These are phyloP conservation scores for Sitta europaea DNA, from an alignment of 2,113 vertebrate genomes.

Conservation along the genomic window DNA sequence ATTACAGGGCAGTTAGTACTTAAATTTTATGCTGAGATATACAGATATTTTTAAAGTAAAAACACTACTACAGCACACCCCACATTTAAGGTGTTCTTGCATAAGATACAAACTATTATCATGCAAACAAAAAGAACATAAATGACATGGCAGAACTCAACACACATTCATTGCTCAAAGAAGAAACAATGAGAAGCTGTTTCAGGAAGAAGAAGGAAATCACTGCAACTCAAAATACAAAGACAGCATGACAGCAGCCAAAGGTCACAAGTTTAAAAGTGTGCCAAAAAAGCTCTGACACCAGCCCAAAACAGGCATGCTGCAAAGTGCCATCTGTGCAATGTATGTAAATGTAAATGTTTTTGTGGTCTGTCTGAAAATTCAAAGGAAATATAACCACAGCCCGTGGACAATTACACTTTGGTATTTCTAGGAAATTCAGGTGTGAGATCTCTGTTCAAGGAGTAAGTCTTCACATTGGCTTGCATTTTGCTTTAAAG, in stretches of 20 bases:
- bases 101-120: background rate
- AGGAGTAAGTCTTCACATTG: background rate
- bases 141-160: background rate
- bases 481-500: background rate
- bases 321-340: slow-evolving; percentile 19
- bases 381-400: background rate
- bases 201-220: background rate
- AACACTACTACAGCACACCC: background rate
- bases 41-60: background rate
- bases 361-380: background rate
- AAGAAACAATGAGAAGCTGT: background rate
- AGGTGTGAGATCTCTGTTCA: background rate
- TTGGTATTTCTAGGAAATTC: background rate
- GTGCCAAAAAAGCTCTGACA: background rate
- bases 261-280: slow-evolving; percentile 42
- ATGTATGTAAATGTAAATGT: background rate
- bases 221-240: background rate
- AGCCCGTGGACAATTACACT: background rate
- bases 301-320: background rate
- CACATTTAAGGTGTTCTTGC: background rate
- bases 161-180: background rate
- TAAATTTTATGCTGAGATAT: background rate
- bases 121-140: background rate
- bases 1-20: background rate
- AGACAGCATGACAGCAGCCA: background rate